Evolutionary conservation across 2,888 invertebrate species (phyloP).

Genomic region (Caenorhabditis sp.): DNA sequence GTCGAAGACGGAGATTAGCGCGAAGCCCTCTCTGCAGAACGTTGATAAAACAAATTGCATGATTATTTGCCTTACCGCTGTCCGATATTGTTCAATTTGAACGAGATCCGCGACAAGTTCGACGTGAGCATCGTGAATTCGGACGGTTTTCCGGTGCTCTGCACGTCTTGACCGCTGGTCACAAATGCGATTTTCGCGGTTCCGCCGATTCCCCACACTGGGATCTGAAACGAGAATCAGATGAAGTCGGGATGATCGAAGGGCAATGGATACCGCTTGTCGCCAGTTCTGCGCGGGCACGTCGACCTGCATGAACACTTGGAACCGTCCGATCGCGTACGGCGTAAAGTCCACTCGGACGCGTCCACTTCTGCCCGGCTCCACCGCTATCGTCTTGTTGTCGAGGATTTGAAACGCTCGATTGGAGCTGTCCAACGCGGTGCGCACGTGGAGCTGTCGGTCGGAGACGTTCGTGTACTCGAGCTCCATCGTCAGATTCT

Average conservation of each 20-base stretch:
- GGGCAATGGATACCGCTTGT: conserved; percentile 8
- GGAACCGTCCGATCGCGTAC: conserved; percentile 26
- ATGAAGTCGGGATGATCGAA: too few species aligned
- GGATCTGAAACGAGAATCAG: conserved; percentile 12
- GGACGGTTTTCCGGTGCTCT: not conserved
- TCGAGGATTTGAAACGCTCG: conserved; percentile 12
- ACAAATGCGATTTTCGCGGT: not conserved
- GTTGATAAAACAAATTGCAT: not conserved
- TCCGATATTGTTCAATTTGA: conserved; percentile 18
- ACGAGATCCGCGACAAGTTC: conserved; percentile 9
- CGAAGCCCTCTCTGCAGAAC: conserved; percentile 37
- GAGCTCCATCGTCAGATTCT: conserved; percentile 18
- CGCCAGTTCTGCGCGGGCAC: conserved; percentile 21
- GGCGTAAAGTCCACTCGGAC: conserved; percentile 26
- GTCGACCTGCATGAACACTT: conserved; percentile 6
- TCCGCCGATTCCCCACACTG: conserved; percentile 34
- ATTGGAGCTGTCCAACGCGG: conserved; percentile 19
- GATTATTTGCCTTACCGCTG: not conserved
- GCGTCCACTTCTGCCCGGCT: conserved; percentile 20
- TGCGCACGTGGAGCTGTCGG: conserved; percentile 7
- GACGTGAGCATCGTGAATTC: conserved; percentile 15
- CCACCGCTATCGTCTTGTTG: conserved; percentile 17
- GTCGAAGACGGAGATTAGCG: conserved; percentile 4
- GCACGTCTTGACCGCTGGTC: not conserved
- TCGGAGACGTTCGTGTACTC: conserved; percentile 26